Base-by-base conservation (phyloP, 2,888 invertebrate species). In the Blastobasis adustella region DNA sequence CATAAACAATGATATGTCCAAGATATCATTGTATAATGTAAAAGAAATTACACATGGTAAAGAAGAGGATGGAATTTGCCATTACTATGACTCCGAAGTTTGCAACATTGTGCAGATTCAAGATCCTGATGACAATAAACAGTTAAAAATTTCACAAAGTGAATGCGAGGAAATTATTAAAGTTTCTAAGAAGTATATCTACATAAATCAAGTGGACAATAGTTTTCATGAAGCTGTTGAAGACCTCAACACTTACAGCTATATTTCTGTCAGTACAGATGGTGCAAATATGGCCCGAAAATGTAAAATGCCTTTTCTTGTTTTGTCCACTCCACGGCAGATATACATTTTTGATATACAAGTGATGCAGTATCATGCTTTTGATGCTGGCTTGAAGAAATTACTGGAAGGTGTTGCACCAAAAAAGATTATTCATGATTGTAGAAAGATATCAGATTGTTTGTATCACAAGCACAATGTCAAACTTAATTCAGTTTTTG, bases 381-480 rank as follows among this genome's bases (percentile, higher is more conserved):
- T 89, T 75, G 82, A 86, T 62, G 79, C 76, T 54, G 90, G 90
- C 3, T 65, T 92, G 5, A 83, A 80, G 58, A 73, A 82, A 46
- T 59, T 90, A 5, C 71, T 90, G 49, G 83, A 88, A 62, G 76
- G 78, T 72, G 79, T 79, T 40, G 66, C 60, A 49, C 82, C 89
- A 38, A 82, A 88, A 52, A 90, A 92, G 76, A 90, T 92, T 58
- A 79, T 91, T 39, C 91, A 92, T 77, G 90, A 92, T 64, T 90
- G 90, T 57, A 80, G 91, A 54, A 82, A 84, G 57, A 65, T 90
- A 52, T 89, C 91, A 0, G 92, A 92, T 64, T 89, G 90, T 59
- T 72, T 92, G 47, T 87, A 80, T 67, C 90, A 91, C 65, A 89
- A 90, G 62, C 91, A 90, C 67, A 78, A 83, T 68, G 84, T 91